Conservation (phyloP, 1,140 invertebrate species). For the Sweltsa coloradensis region DNA sequence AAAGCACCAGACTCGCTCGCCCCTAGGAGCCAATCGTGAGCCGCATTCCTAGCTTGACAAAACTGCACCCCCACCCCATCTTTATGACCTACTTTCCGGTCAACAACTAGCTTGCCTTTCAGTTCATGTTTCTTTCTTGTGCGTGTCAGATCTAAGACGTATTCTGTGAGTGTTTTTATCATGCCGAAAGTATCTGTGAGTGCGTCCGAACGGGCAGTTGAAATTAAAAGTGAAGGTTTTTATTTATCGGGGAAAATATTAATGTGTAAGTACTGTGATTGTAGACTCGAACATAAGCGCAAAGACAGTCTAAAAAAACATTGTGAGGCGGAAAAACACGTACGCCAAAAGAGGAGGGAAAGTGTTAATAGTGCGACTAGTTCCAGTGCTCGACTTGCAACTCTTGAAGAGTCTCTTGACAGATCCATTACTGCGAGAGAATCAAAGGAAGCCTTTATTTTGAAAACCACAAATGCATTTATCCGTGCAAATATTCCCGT, state of each 20-base stretch:
- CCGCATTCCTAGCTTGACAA: no score
- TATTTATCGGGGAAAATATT: background rate
- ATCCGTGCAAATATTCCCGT: background rate
- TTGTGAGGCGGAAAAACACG: background rate
- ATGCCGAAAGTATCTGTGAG: background rate
- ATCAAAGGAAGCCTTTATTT: background rate
- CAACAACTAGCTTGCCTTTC: no score
- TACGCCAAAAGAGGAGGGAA: background rate
- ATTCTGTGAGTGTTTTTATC: no score
- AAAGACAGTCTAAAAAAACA: background rate
- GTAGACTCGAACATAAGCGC: background rate
- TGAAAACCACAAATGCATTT: conserved; percentile 1
- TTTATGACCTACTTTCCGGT: no score
- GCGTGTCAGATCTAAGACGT: no score
- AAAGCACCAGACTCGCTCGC: no score
- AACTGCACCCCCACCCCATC: no score
- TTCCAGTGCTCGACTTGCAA: background rate
- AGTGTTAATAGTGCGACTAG: background rate
- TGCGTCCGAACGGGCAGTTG: background rate
- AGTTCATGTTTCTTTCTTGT: no score
- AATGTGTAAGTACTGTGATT: background rate
- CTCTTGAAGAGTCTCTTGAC: background rate
- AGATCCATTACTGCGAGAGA: background rate
- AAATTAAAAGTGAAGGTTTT: background rate
- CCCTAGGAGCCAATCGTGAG: no score